These are phyloP conservation scores for Botia almorhae DNA, from an alignment of 2,797 vertebrate species.

Conservation along the genomic window DNA sequence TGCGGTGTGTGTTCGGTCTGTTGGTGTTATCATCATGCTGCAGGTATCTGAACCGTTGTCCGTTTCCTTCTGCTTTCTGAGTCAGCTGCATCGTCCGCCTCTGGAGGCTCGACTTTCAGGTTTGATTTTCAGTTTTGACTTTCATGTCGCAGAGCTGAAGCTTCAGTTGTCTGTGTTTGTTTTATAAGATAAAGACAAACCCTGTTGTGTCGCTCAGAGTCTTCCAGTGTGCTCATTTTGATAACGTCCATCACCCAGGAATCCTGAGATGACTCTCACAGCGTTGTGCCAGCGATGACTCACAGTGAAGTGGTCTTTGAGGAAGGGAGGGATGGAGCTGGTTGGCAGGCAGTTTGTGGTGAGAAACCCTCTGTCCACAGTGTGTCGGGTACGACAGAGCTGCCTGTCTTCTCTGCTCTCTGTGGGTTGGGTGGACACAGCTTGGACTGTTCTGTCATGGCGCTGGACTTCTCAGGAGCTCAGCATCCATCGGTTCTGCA, in stretches of 20 bases:
- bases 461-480: constrained; percentile 3
- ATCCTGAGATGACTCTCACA: neutral
- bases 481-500: neutral
- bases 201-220: neutral
- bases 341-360: constrained; percentile 13
- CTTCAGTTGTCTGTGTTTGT: no score
- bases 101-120: no score
- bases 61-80: no score
- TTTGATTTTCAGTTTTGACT: no score
- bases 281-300: neutral
- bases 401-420: constrained; percentile 16
- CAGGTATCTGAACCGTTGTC: no score
- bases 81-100: no score
- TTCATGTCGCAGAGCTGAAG: no score
- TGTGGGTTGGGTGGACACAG: constrained; percentile 44
- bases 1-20: no score
- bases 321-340: neutral
- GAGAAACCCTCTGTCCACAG: constrained; percentile 36
- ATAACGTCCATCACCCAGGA: neutral
- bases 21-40: no score
- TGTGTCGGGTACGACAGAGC: constrained; percentile 45
- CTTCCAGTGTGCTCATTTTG: neutral
- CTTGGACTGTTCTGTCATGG: constrained; percentile 46
- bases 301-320: neutral
- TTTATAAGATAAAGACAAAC: no score